phyloP scores from a whole-genome alignment of 2,888 invertebrate species.

The Calameuta filiformis region DNA sequence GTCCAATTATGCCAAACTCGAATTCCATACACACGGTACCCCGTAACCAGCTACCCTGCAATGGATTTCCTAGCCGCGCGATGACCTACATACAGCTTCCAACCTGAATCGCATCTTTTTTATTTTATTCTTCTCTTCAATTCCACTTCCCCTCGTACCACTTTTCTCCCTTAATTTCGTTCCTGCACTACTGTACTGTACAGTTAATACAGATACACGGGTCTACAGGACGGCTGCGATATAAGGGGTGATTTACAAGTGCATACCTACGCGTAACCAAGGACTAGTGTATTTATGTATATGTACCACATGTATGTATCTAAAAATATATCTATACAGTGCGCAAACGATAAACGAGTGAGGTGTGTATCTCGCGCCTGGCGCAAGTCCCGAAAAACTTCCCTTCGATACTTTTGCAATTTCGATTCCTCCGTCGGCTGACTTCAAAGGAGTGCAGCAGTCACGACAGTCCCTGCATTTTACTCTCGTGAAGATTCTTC shows the following conservation, averaged over 20 bases:
- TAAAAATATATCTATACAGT: background rate
- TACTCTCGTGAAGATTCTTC: background rate
- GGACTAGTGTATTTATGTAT: background rate
- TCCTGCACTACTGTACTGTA: background rate
- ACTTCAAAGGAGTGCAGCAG: background rate
- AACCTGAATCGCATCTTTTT: background rate
- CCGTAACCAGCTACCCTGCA: no score
- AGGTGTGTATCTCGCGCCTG: constrained; percentile 30
- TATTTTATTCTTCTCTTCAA: background rate
- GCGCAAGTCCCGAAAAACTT: constrained; percentile 27
- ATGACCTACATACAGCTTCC: background rate
- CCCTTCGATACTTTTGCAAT: constrained; percentile 16
- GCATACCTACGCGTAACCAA: background rate
- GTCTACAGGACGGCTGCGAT: background rate
- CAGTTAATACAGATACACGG: background rate
- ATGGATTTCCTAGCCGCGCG: background rate
- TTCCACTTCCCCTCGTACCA: background rate
- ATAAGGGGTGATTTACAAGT: background rate
- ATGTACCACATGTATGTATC: background rate
- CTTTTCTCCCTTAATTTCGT: background rate
- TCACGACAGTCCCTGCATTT: background rate
- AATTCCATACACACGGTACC: background rate
- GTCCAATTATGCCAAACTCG: background rate
- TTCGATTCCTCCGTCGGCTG: background rate
- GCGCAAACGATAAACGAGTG: background rate